Evolutionary conservation across 2,888 invertebrate genomes (phyloP).

Genomic region (Euspilapteryx auroguttella): DNA sequence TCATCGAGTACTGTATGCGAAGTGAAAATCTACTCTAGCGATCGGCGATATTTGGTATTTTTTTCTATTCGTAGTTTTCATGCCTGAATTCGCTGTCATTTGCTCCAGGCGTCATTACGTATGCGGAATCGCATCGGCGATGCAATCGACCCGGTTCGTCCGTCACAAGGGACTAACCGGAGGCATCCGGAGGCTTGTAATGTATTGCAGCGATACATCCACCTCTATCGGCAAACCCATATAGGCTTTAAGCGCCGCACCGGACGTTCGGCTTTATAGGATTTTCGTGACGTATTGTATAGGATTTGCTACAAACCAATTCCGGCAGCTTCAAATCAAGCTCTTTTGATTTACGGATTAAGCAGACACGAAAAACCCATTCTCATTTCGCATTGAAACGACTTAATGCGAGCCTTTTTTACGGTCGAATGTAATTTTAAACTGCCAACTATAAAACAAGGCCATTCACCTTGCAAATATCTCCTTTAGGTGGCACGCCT

Average conservation of each 20-base stretch:
- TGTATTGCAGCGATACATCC: constrained; percentile 24
- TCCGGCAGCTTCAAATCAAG: constrained; percentile 6
- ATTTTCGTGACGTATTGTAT: constrained; percentile 3
- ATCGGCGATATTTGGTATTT: too few species aligned
- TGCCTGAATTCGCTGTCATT: constrained; percentile 16
- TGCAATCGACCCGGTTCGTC: constrained; percentile 21
- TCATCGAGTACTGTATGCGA: too few species aligned
- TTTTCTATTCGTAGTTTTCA: not conserved
- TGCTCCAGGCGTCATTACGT: constrained; percentile 19
- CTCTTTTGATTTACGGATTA: too few species aligned
- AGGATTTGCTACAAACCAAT: constrained; percentile 3
- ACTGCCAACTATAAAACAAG: constrained; percentile 17
- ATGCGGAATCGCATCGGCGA: constrained; percentile 24
- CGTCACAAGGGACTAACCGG: constrained; percentile 18
- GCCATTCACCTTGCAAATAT: constrained; percentile 51
- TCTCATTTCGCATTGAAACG: constrained; percentile 9
- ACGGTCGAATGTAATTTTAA: not conserved
- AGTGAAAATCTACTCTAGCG: too few species aligned
- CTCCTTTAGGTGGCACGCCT: constrained; percentile 27
- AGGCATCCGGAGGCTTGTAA: constrained; percentile 15
- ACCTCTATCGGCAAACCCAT: constrained; percentile 13
- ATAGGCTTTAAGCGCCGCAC: constrained; percentile 2
- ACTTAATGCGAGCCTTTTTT: constrained; percentile 10
- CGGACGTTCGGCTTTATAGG: constrained; percentile 1
- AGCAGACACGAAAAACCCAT: too few species aligned